Evolutionary conservation across 92 coral and sea anemone genomes (phyloP), one percentile per base, ranked within the genome.

Genomic region (Hydrozoanthus gracilis): DNA sequence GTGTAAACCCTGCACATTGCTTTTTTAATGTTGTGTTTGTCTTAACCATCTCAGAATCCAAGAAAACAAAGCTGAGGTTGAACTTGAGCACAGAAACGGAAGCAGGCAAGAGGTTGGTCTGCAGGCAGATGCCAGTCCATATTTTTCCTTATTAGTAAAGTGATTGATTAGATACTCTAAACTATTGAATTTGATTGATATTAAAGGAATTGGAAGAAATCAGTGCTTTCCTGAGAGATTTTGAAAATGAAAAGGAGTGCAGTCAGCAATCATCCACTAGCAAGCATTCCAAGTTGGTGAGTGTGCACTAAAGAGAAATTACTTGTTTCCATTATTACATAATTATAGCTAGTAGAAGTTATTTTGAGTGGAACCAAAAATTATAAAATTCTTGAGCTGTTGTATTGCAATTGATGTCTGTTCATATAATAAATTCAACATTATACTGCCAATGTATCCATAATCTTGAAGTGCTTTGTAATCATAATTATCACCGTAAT

Each of bases 151-250:
- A 27, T 27, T 27, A 27, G 39, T 27, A 27, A 27, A 27, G 2
- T n/a, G 39, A 27, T 27, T 27, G 0, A 27, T 27, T 27, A 27
- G 39, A 27, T 27, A 27, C 39, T 27, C 39, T 27, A 27, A 8
- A 18, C 8, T 20, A 27, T 20, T 67, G 46, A 18, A 67, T 67
- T 2, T 4, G 18, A 12, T 65, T 67, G 14, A 4, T 13, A 17
- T 67, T 4, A 67, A 11, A 67, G 72, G 72, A 67, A 1, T 14
- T 67, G 72, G 72, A 67, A 67, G 44, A 67, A 67, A 67, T 67
- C 39, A 67, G 72, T 20, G 14, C 18, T 18, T 67, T 67, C 72
- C 72, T 67, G 13, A 7, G 17, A 67, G 72, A 67, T 20, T 67
- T 67, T 18, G 72, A 67, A 67, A 20, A 3, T 3, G 72, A 20